A percentile compares a stretch with the other conserved stretches of the same genome.
These are phyloP conservation scores for Alectoris magna DNA, from an alignment of 2,797 vertebrate genomes.

Conservation along the genomic window DNA sequence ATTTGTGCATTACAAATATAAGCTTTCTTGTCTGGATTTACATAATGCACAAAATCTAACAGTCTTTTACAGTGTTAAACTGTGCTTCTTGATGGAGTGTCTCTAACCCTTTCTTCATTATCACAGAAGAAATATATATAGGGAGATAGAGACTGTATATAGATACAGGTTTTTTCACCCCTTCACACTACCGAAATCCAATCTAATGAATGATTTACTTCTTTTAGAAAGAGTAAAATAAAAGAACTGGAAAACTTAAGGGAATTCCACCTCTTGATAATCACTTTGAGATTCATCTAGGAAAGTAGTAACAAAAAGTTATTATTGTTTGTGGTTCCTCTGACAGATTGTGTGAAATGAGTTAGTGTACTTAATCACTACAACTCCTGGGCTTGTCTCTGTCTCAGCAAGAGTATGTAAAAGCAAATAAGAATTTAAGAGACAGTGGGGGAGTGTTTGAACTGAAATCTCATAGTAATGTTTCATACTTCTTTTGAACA, in stretches of 20 bases:
- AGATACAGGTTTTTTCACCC: neutral
- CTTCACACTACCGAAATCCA: neutral
- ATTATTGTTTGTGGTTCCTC: neutral
- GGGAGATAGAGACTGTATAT: no score
- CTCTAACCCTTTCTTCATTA: neutral
- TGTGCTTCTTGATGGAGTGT: neutral
- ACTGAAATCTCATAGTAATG: neutral
- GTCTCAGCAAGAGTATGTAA: neutral
- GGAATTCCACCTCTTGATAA: neutral
- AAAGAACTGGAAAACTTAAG: neutral
- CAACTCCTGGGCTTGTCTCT: neutral
- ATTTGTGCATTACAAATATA: constrained; percentile 25
- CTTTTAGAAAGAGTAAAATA: neutral
- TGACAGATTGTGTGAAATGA: neutral
- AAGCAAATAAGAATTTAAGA: neutral
- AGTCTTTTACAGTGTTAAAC: neutral
- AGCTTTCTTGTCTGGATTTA: neutral
- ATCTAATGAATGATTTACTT: neutral
- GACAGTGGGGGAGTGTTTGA: neutral
- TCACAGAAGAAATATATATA: no score
- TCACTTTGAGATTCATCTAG: neutral
- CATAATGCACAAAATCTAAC: neutral
- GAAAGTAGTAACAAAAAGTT: neutral
- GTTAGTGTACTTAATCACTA: neutral
- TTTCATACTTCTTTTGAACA: neutral